Conservation (phyloP, 2,888 invertebrate species). For the Acheta domesticus region DNA sequence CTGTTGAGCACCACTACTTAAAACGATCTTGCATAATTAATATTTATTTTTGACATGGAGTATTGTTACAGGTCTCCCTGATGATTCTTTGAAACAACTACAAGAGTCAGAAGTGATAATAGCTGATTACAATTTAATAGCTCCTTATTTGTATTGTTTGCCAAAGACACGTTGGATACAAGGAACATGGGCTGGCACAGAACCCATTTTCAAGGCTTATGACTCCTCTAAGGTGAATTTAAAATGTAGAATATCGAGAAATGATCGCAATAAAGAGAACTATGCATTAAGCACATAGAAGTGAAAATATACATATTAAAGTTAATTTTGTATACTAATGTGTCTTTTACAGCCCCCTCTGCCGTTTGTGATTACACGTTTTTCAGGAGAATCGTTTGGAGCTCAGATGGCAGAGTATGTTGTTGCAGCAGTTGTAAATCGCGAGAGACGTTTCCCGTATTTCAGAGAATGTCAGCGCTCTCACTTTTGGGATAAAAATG, state of each 20-base stretch:
- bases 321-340: slow-evolving; percentile 22
- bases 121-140: slow-evolving; percentile 48
- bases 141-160: slow-evolving; percentile 46
- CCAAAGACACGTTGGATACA: slow-evolving; percentile 50
- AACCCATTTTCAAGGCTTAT: slow-evolving; percentile 43
- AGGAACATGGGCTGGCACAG: slow-evolving; percentile 52
- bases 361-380: slow-evolving; percentile 47
- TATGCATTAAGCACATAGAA: no score
- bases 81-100: slow-evolving; percentile 39
- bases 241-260: not conserved
- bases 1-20: no score
- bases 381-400: slow-evolving; percentile 50
- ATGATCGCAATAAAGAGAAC: not conserved
- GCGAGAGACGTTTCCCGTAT: slow-evolving; percentile 48
- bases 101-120: slow-evolving; percentile 47
- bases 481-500: slow-evolving; percentile 44
- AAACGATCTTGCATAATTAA: no score
- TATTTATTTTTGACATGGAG: not conserved
- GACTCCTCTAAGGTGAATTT: slow-evolving; percentile 38
- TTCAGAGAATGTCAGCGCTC: slow-evolving; percentile 46
- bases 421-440: slow-evolving; percentile 50
- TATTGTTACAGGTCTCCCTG: not conserved
- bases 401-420: slow-evolving; percentile 53
- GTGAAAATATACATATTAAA: not conserved
- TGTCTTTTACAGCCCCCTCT: slow-evolving; percentile 31